Percentiles rank a stretch among this genome's conserved stretches.
Evolutionary conservation across 1,140 invertebrate genomes (phyloP).

Genomic region (Coptotermes formosanus): DNA sequence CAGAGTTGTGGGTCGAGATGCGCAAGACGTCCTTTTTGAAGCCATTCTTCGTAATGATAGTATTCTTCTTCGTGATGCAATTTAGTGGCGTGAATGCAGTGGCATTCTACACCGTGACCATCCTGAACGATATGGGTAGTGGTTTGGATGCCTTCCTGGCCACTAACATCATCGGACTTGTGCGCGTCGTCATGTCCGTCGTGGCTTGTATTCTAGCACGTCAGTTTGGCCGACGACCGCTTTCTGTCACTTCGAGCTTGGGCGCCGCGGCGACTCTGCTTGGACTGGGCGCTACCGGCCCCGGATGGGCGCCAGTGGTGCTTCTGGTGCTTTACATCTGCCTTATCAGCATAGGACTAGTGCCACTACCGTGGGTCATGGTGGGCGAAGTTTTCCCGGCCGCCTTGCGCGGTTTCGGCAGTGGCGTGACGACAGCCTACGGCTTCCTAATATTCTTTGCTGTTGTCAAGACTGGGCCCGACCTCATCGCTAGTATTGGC

Average conservation of each 20-base stretch:
- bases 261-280: conserved; percentile 55
- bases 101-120: conserved; percentile 66
- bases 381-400: conserved; percentile 63
- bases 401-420: conserved; percentile 56
- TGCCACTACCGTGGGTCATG: conserved; percentile 68
- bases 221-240: conserved; percentile 54
- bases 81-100: conserved; percentile 67
- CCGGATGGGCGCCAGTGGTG: conserved; percentile 51
- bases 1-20: conserved; percentile 16
- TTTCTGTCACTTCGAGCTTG: conserved; percentile 58
- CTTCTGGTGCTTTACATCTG: conserved; percentile 57
- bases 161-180: conserved; percentile 65
- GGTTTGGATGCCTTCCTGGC: conserved; percentile 57
- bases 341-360: conserved; percentile 57
- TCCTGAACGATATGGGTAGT: conserved; percentile 53
- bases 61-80: conserved; percentile 61
- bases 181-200: conserved; percentile 61
- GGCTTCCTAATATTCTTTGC: conserved; percentile 66
- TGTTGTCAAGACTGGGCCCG: conserved; percentile 68
- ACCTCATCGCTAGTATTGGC: conserved; percentile 58
- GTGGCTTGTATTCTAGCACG: conserved; percentile 59
- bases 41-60: conserved; percentile 58
- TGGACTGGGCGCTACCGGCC: conserved; percentile 44
- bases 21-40: conserved; percentile 48
- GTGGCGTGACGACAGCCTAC: conserved; percentile 60